Evolutionary conservation across 2,113 vertebrate genomes (phyloP).

Genomic region (Pollachius pollachius): DNA sequence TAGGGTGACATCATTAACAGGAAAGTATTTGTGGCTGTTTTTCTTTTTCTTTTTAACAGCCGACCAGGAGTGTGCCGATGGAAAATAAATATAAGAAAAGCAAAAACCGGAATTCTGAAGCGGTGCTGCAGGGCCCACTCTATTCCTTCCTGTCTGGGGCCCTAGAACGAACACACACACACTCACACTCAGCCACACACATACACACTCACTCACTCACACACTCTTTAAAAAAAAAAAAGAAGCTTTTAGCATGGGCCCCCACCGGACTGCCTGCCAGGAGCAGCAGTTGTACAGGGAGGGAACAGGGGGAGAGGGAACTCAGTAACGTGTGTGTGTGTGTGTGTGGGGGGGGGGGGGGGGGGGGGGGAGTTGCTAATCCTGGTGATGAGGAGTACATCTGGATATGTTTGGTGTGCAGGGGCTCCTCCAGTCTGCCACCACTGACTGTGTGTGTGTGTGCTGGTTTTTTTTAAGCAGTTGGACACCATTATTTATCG

Average conservation of each 20-base stretch:
- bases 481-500: conserved; percentile 44
- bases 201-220: conserved; percentile 10
- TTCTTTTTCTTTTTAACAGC: conserved; percentile 66
- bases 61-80: conserved; percentile 56
- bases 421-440: conserved; percentile 42
- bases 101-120: conserved; percentile 73
- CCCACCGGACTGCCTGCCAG: conserved; percentile 61
- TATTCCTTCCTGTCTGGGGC: conserved; percentile 80
- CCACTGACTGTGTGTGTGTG: conserved; percentile 42
- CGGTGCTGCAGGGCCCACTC: conserved; percentile 65
- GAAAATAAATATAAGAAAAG: conserved; percentile 70
- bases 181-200: neutral
- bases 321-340: conserved; percentile 47
- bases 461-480: conserved; percentile 31
- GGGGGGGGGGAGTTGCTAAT: conserved; percentile 51
- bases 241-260: conserved; percentile 60
- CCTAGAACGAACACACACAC: conserved; percentile 26
- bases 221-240: conserved; percentile 31
- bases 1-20: conserved; percentile 31
- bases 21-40: conserved; percentile 61
- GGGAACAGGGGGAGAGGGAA: conserved; percentile 39
- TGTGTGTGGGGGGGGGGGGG: conserved; percentile 16
- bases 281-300: conserved; percentile 35
- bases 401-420: conserved; percentile 70
- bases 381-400: conserved; percentile 64